These are phyloP conservation scores for Echeneis naucrates DNA, from an alignment of 2,797 vertebrate species.

Conservation along the genomic window DNA sequence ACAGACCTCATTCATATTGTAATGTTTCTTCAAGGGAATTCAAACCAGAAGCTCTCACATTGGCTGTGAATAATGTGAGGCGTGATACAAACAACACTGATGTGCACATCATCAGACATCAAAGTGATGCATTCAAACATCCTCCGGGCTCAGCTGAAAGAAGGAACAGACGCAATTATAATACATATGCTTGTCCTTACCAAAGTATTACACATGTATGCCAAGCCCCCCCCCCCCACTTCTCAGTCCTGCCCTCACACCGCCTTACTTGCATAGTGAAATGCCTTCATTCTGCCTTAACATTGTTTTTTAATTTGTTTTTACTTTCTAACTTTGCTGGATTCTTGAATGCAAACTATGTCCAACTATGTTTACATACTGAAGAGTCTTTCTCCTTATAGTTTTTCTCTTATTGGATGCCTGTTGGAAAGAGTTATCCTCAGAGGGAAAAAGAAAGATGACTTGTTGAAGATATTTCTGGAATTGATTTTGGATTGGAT, in stretches of 20 bases:
- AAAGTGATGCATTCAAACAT: constrained; percentile 60
- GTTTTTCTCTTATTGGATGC: background rate
- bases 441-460: background rate
- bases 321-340: constrained; percentile 6
- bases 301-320: constrained; percentile 5
- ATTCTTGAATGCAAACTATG: background rate
- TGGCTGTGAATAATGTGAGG: constrained; percentile 49
- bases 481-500: too few relatives aligned
- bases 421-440: background rate
- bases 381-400: background rate
- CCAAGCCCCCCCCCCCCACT: constrained; percentile 7
- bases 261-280: constrained; percentile 12
- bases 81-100: constrained; percentile 51
- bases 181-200: constrained; percentile 11
- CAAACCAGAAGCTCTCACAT: constrained; percentile 48
- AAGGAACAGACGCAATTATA: constrained; percentile 23
- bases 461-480: constrained; percentile 17
- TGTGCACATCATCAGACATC: constrained; percentile 56
- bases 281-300: constrained; percentile 19
- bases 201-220: background rate
- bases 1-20: constrained; percentile 73
- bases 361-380: background rate
- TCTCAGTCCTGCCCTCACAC: constrained; percentile 1
- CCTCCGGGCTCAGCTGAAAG: constrained; percentile 20
- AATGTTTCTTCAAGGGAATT: constrained; percentile 73